A percentile compares a stretch with the other conserved stretches of the same genome.
phyloP scores from a whole-genome alignment of 1,140 invertebrate species.

The Macrobrachium nipponense region DNA sequence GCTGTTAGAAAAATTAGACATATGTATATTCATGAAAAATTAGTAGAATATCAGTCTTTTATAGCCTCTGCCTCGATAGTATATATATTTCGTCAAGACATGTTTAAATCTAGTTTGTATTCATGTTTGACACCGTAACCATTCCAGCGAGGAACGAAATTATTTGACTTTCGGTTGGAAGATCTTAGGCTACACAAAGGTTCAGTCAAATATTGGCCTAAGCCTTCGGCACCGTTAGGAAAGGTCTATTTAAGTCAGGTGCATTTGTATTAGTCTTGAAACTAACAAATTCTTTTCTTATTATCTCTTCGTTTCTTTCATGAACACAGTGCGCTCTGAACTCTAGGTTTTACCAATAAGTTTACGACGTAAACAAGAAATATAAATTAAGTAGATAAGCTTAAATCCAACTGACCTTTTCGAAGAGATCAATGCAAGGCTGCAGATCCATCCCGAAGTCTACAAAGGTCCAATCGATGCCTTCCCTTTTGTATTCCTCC shows the following conservation, averaged over 20 bases:
- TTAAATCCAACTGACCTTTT: conserved; percentile 25
- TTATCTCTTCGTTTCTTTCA: no score
- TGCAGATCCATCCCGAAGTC: conserved; percentile 46
- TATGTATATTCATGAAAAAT: background rate
- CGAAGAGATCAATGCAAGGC: conserved; percentile 50
- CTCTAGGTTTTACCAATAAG: background rate
- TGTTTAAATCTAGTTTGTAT: background rate
- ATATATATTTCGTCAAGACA: background rate
- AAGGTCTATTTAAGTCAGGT: no score
- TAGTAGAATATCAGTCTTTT: background rate
- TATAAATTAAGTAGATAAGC: background rate
- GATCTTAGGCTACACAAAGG: no score
- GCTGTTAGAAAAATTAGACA: background rate
- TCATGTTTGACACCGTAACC: no score
- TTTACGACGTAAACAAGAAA: background rate
- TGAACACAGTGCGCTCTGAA: no score
- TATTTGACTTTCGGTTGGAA: background rate
- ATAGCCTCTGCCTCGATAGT: no score
- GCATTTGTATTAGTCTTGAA: no score
- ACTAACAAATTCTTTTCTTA: no score
- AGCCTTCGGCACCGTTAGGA: no score
- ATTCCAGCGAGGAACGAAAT: no score
- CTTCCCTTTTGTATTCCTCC: conserved; percentile 55
- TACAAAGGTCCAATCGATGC: conserved; percentile 41
- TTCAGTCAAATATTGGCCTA: no score